These are phyloP conservation scores for Lasioglossum oenotherae DNA, from an alignment of 2,888 invertebrate genomes.

Conservation along the genomic window DNA sequence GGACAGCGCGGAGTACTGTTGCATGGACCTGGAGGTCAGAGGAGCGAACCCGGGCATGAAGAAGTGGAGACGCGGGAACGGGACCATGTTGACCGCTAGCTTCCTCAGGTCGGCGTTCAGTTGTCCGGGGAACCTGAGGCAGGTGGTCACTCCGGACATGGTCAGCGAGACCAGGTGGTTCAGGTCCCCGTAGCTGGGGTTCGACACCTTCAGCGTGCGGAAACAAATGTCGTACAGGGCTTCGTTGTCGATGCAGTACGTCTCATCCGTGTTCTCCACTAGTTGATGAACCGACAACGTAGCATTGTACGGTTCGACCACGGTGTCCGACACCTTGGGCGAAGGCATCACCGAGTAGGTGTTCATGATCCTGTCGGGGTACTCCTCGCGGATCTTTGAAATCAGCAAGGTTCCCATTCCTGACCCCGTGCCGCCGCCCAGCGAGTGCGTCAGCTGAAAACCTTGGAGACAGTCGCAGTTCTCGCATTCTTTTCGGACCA, in stretches of 20 bases:
- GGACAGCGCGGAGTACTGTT: slow-evolving; percentile 90
- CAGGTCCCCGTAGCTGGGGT: slow-evolving; percentile 96
- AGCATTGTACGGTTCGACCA: slow-evolving; percentile 97
- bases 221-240: slow-evolving; percentile 97
- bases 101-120: slow-evolving; percentile 97
- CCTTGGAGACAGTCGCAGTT: slow-evolving; percentile 96
- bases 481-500: slow-evolving; percentile 94
- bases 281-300: slow-evolving; percentile 95
- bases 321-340: slow-evolving; percentile 95
- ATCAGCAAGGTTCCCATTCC: slow-evolving; percentile 93
- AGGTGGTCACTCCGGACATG: slow-evolving; percentile 96
- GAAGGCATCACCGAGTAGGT: slow-evolving; percentile 92
- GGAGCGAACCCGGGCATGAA: slow-evolving; percentile 95
- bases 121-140: slow-evolving; percentile 94
- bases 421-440: slow-evolving; percentile 91
- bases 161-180: slow-evolving; percentile 96
- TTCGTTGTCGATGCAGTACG: slow-evolving; percentile 97
- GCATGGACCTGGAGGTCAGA: slow-evolving; percentile 89
- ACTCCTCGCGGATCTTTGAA: slow-evolving; percentile 95
- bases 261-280: slow-evolving; percentile 96
- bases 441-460: slow-evolving; percentile 93
- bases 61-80: slow-evolving; percentile 95
- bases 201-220: slow-evolving; percentile 94
- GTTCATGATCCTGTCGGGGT: slow-evolving; percentile 93
- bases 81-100: slow-evolving; percentile 98